A percentile compares a stretch with the other conserved stretches of the same genome.
Evolutionary conservation across 2,797 vertebrate species (phyloP).

Genomic region (Notolepis coatsorum): DNA sequence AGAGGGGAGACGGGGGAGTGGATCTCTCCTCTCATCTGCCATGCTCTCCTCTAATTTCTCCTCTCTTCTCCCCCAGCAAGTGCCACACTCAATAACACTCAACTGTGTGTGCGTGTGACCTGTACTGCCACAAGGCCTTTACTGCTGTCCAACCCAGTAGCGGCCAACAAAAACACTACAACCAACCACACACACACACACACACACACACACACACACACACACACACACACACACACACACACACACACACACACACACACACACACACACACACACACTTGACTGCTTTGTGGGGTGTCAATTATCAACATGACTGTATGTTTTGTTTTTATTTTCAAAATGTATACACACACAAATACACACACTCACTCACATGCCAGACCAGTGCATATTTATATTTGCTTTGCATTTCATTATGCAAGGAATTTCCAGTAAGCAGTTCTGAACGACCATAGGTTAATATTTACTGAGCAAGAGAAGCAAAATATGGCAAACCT

Average conservation of each 20-base stretch:
- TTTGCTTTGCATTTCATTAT: neutral
- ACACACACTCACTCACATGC: neutral
- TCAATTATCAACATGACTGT: no score
- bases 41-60: no score
- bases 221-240: neutral
- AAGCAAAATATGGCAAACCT: neutral
- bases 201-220: constrained; percentile 1
- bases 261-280: neutral
- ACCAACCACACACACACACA: neutral
- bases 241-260: neutral
- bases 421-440: neutral
- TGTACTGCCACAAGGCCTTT: no score
- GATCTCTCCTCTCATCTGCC: no score
- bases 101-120: no score
- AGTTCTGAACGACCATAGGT: neutral
- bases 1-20: no score
- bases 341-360: neutral
- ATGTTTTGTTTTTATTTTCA: no score
- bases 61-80: no score
- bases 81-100: no score
- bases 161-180: no score
- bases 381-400: neutral
- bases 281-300: no score
- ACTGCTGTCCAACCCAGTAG: no score
- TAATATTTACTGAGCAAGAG: constrained; percentile 15